These are phyloP conservation scores for Oryzias curvinotus DNA, from an alignment of 2,113 vertebrate genomes.

Conservation along the genomic window DNA sequence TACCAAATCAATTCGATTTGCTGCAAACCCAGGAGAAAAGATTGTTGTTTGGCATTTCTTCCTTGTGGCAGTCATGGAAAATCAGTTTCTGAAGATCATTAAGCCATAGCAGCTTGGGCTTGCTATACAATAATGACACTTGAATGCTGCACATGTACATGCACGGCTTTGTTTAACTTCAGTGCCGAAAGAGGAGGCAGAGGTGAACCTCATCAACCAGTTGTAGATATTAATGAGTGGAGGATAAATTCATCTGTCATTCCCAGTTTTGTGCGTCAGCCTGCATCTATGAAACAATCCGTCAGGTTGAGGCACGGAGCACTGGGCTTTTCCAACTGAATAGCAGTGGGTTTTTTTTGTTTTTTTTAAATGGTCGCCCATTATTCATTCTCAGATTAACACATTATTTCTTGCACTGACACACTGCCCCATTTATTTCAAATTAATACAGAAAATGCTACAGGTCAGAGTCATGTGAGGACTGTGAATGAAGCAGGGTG, in stretches of 20 bases:
- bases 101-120: conserved; percentile 16
- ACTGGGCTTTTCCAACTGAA: conserved; percentile 36
- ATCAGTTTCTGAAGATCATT: conserved; percentile 27
- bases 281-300: conserved; percentile 61
- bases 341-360: conserved; percentile 38
- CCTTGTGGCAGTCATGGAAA: conserved; percentile 23
- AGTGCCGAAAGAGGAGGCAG: conserved; percentile 15
- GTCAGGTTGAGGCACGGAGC: conserved; percentile 49
- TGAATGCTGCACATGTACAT: background rate
- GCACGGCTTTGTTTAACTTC: conserved; percentile 1
- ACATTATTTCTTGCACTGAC: conserved; percentile 47
- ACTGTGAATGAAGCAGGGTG: conserved; percentile 23
- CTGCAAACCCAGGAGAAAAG: conserved; percentile 27
- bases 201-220: conserved; percentile 61
- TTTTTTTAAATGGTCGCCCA: conserved; percentile 48
- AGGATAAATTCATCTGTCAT: conserved; percentile 62
- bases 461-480: conserved; percentile 51
- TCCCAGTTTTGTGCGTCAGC: conserved; percentile 59
- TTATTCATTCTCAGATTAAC: conserved; percentile 67
- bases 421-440: conserved; percentile 60
- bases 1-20: conserved; percentile 46
- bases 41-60: conserved; percentile 38
- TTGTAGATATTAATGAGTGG: conserved; percentile 64
- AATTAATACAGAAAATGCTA: conserved; percentile 61
- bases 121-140: conserved; percentile 12